These are phyloP conservation scores for Pygoscelis adeliae DNA, from an alignment of 2,113 vertebrate genomes.

Conservation along the genomic window DNA sequence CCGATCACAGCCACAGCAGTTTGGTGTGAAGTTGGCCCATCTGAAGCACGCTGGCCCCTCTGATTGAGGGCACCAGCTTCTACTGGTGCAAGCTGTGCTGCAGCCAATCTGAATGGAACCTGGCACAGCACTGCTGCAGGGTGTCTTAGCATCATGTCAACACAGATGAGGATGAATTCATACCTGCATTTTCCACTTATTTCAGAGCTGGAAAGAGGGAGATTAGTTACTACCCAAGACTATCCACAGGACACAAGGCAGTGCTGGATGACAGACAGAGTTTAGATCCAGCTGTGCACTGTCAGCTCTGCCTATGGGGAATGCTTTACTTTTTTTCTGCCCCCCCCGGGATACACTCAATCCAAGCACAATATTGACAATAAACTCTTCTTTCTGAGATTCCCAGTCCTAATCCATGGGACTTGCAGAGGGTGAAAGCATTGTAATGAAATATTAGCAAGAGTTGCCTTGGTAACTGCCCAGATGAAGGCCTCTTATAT, in stretches of 20 bases:
- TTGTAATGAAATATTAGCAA: slow-evolving; percentile 71
- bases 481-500: slow-evolving; percentile 64
- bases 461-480: slow-evolving; percentile 74
- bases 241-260: background rate
- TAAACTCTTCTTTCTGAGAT: slow-evolving; percentile 58
- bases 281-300: background rate
- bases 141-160: background rate
- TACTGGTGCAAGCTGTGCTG: background rate
- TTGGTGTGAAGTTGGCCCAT: background rate
- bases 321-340: background rate
- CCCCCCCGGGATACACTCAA: background rate
- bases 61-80: background rate
- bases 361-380: slow-evolving; percentile 56
- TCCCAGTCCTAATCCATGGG: slow-evolving; percentile 43
- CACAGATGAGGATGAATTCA: background rate
- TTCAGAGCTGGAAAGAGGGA: background rate
- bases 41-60: background rate
- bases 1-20: background rate
- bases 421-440: slow-evolving; percentile 21
- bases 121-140: background rate
- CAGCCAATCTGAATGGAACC: background rate
- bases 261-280: background rate
- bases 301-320: background rate
- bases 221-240: background rate
- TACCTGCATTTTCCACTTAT: background rate